Evolutionary conservation across 2,888 invertebrate genomes (phyloP).

Genomic region (Aquatica leii): DNA sequence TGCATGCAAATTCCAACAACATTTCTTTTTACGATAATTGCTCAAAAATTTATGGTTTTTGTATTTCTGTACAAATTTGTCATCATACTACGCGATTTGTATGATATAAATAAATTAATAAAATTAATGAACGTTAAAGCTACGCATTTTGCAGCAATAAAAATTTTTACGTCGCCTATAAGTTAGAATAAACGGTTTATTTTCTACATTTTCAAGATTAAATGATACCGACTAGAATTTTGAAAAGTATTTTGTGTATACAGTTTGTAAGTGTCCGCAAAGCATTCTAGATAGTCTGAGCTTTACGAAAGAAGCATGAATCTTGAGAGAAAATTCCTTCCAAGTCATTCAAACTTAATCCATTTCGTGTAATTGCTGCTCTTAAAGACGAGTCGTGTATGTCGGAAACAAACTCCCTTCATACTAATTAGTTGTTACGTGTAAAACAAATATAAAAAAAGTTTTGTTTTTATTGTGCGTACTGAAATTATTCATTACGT

Average conservation of each 20-base stretch:
- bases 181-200: too few species aligned
- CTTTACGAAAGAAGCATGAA: conserved; percentile 22
- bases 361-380: conserved; percentile 43
- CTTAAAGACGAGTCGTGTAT: conserved; percentile 34
- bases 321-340: conserved; percentile 34
- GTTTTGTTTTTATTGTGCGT: too few species aligned
- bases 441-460: neutral
- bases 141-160: too few species aligned
- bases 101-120: too few species aligned
- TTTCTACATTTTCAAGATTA: neutral
- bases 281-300: conserved; percentile 17
- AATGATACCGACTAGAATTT: conserved; percentile 20
- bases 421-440: conserved; percentile 36
- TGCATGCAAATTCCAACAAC: too few species aligned
- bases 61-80: too few species aligned
- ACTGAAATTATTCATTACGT: too few species aligned
- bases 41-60: too few species aligned
- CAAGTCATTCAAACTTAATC: conserved; percentile 45
- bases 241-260: conserved; percentile 30
- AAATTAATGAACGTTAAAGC: too few species aligned
- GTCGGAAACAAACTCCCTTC: conserved; percentile 25
- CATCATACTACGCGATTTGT: too few species aligned
- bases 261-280: conserved; percentile 29
- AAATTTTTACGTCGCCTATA: too few species aligned
- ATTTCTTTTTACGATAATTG: too few species aligned